Base-by-base conservation (phyloP, 2,888 invertebrate genomes). In the Nemotelus nigrinus region DNA sequence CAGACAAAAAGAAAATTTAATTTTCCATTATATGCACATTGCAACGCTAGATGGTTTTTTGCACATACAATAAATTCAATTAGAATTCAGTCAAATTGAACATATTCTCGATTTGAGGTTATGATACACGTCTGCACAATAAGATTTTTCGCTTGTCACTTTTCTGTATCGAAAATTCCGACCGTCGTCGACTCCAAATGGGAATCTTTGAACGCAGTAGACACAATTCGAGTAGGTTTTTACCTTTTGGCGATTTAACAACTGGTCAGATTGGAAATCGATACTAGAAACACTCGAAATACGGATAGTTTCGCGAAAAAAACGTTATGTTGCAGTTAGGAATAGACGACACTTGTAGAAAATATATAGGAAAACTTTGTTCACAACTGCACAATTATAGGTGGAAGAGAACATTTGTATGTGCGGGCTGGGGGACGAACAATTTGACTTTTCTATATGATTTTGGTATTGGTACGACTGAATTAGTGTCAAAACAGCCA, bases 81-180 rank as follows among this genome's bases (percentile, higher is more conserved):
- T 25, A 25, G 25, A 25, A 25, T 25, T 25, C 25, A 25, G 5
- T 8, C 2, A 47, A 74, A 67, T 39, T 78, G 68, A 68, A 68
- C 78, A 78, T 75, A 75, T 78, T 78, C 50, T 7, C 4, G n/a
- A 47, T 74, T 74, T 78, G 78, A 78, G 78, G 78, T 78, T 78
- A 78, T 78, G 75, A 43, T 67, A 78, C 68, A 78, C 78, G 78
- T 78, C 78, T 78, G 78, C 78, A 75, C 55, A 39, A 41, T 47
- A 71, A 71, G 41, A 74, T 60, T 60, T 60, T 74, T 74, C 60
- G 72, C 72, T 74, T 74, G 72, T 74, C 72, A 74, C 60, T 74
- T 60, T 74, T 74, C 25, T 47, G 25, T 25, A 25, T 25, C 25
- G 25, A 25, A 25, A 25, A 25, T 25, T 25, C 25, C 25, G 25